Base-by-base conservation (phyloP, 2,888 invertebrate genomes). In the Troides aeacus region DNA sequence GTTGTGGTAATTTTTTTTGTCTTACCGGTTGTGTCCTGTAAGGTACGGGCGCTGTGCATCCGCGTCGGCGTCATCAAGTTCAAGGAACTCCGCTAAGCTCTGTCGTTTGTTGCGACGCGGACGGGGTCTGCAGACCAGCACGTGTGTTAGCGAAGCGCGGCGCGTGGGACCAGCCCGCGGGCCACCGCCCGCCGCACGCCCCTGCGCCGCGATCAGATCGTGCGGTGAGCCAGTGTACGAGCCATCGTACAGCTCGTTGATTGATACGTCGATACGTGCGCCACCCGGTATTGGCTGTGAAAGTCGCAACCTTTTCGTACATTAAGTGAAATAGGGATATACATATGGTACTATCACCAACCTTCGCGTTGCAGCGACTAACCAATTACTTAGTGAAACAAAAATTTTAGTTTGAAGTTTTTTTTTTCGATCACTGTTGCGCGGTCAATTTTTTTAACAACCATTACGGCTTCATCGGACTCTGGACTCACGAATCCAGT, bases 221-320 rank as follows among this genome's bases (percentile, higher is more conserved):
- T 97, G 97, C 0, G 98, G 98, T 59, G 97, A 97, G 6, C 98
- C 98, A 17, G 97, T 96, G 88, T 98, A 99, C 0, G 98, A 98
- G 0, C 98, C 98, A 89, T 99, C 99, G 88, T 98, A 99, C 72
- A 96, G 92, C 86, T 99, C 98, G 89, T 99, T 99, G 76, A 99
- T 97, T 0, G 98, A 97, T 1, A 99, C 98, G 90, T 99, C 98
- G 75, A 99, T 97, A 71, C 97, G 94, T 58, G 98, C 97, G 72
- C 97, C 97, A 78, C 94, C 94, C 0, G 94, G 91, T 75, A 96
- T 95, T 53, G 96, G 96, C 94, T 95, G 84, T 18, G 6, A 56
- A 60, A 24, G n/a, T 82, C 53, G 12, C 5, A n/a, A 53, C 46
- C 46, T 46, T 15, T 46, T 53, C 6, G 1, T 53, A 17, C 10